phyloP scores from a whole-genome alignment of 1,140 invertebrate genomes.

The Hesperophylax magnus region DNA sequence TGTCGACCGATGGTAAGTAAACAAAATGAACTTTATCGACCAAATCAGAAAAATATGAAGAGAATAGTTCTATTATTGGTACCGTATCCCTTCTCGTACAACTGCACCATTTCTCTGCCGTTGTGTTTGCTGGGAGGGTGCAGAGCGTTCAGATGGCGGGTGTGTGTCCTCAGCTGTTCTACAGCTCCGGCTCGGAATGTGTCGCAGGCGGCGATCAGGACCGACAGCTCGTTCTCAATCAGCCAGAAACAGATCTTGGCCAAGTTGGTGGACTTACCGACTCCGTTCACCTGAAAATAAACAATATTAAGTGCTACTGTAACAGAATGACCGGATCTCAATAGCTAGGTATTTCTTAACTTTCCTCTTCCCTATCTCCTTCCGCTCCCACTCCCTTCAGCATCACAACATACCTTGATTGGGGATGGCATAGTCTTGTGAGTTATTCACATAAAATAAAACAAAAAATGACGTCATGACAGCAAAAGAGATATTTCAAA shows the following conservation, averaged over 20 bases:
- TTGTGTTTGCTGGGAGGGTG: constrained; percentile 85
- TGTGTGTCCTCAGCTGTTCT: constrained; percentile 97
- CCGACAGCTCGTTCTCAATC: constrained; percentile 96
- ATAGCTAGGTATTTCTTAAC: too few relatives aligned
- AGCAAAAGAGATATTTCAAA: too few relatives aligned
- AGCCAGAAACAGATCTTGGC: constrained; percentile 99
- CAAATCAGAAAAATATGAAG: too few relatives aligned
- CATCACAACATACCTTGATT: too few relatives aligned
- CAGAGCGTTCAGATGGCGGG: constrained; percentile 92
- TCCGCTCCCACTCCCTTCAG: too few relatives aligned
- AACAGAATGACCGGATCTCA: too few relatives aligned
- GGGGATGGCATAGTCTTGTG: too few relatives aligned
- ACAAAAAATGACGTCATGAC: too few relatives aligned
- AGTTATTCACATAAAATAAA: too few relatives aligned
- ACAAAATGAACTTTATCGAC: too few relatives aligned
- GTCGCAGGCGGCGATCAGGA: constrained; percentile 98
- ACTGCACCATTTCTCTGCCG: constrained; percentile 86
- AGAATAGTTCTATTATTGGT: constrained; percentile 44
- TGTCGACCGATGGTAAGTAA: too few relatives aligned
- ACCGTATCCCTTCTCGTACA: constrained; percentile 98
- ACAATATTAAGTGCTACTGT: not conserved
- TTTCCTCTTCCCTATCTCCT: too few relatives aligned
- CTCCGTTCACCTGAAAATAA: constrained; percentile 84
- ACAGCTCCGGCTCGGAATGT: constrained; percentile 99
- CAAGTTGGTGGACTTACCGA: constrained; percentile 99